Evolutionary conservation across 2,113 vertebrate genomes (phyloP), one percentile per base, ranked within the genome.

Genomic region (Ageneiosus marmoratus): DNA sequence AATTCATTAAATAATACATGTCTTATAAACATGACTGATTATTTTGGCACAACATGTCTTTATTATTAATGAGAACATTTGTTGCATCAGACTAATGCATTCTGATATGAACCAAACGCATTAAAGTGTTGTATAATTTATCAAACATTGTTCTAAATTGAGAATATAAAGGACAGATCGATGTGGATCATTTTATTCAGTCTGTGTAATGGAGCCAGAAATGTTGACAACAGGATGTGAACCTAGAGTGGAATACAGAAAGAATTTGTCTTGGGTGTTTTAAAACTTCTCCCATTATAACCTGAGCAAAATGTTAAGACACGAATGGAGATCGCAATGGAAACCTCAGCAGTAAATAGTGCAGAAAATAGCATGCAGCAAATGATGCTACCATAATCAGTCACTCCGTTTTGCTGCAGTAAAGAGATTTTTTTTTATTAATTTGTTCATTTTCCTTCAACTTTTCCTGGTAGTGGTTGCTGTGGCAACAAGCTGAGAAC

Each of bases 1-100:
- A 86, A 65, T 72, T 65, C 65, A n/a, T 70, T 87, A 75, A 89
- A 86, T 87, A 89, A 87, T 83, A 86, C 79, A 87, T 86, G 53
- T 82, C 86, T 79, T 53, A 41, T 70, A 84, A 88, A 70, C 76
- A 85, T 72, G 60, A 55, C 62, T 74, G 48, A 89, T 79, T 83
- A 77, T 27, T 76, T 82, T 67, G 32, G 41, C 53, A 74, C 77
- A 75, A 24, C 27, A 51, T 37, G 56, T 41, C 83, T 80, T 22
- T 75, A 81, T 86, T 83, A 86, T 79, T 86, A 63, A 84, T 85
- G 86, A 51, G 65, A 72, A 77, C 46, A 34, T 44, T 55, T 24
- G n/a, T 34, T 37, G 48, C 73, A 56, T 82, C 63, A 77, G 37
- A 74, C 50, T 83, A 79, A 81, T 83, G 80, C 46, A 41, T 82